Percentiles rank a stretch among this genome's conserved stretches.
Conservation (phyloP, 2,113 vertebrate genomes). For the Limnothrissa miodon region DNA sequence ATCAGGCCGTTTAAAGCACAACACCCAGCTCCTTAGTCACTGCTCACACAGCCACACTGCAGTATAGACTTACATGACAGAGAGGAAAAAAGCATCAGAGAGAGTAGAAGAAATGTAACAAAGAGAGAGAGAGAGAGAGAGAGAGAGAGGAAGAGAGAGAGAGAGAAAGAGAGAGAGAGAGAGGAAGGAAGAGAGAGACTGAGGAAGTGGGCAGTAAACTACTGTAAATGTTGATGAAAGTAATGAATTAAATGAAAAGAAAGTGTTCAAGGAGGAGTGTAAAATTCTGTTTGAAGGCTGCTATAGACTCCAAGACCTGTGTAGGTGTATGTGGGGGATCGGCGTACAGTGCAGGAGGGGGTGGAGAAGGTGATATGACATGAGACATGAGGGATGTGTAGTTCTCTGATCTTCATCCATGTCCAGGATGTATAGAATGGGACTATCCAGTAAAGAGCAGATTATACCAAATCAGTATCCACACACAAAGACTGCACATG, state of each 20-base stretch:
- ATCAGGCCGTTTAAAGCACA: not conserved
- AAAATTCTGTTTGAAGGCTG: not conserved
- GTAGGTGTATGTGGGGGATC: not conserved
- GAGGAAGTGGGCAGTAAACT: not conserved
- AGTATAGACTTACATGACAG: not conserved
- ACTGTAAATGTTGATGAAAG: not conserved
- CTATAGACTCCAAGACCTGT: not conserved
- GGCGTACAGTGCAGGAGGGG: not conserved
- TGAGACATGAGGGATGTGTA: not conserved
- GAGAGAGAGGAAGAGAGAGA: not conserved
- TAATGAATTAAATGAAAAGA: not conserved
- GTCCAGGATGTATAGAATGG: not conserved
- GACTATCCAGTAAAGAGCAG: too few species aligned
- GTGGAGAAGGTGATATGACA: not conserved
- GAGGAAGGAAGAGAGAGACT: not conserved
- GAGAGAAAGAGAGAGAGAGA: not conserved
- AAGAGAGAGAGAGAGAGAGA: not conserved
- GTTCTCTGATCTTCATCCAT: not conserved
- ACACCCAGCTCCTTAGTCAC: not conserved
- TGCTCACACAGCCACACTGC: not conserved
- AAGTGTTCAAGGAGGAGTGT: not conserved
- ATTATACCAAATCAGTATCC: too few species aligned
- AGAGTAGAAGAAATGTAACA: conserved; percentile 4
- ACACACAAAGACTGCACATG: too few species aligned
- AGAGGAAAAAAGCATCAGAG: not conserved